Evolutionary conservation across 2,888 invertebrate species (phyloP).

Genomic region (Danaus chrysippus): DNA sequence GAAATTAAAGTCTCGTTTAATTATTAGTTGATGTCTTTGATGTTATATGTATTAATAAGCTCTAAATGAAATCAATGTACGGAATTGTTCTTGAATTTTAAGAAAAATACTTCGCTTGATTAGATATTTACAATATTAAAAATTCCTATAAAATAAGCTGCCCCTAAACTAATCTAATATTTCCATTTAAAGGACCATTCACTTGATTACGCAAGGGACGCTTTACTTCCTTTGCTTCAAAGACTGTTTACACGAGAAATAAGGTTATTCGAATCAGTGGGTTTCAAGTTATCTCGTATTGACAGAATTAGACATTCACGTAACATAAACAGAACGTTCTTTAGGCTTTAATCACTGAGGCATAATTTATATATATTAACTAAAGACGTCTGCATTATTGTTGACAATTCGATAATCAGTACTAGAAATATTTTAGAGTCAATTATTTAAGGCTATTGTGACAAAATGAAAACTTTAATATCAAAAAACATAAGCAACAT

Average conservation of each 20-base stretch:
- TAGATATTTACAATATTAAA: not conserved
- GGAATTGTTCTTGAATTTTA: no score
- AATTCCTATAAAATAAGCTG: not conserved
- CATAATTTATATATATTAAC: not conserved
- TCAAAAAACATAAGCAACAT: no score
- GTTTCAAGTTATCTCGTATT: conserved; percentile 22
- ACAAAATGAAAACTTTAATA: no score
- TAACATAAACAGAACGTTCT: conserved; percentile 6
- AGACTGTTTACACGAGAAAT: conserved; percentile 39
- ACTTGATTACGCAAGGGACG: conserved; percentile 28
- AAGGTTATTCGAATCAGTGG: conserved; percentile 39
- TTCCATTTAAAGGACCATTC: conserved; percentile 24
- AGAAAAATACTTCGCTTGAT: no score
- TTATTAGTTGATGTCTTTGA: no score
- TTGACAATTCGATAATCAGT: no score
- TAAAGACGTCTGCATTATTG: no score
- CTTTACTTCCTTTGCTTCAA: conserved; percentile 33
- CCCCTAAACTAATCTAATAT: conserved; percentile 17
- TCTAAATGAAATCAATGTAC: no score
- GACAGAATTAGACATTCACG: conserved; percentile 9
- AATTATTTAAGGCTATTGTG: no score
- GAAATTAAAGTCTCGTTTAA: no score
- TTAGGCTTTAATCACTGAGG: not conserved
- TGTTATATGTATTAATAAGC: no score
- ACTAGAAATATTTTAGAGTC: no score